Conservation (phyloP, 2,797 vertebrate species). For the Rhinophrynus dorsalis region DNA sequence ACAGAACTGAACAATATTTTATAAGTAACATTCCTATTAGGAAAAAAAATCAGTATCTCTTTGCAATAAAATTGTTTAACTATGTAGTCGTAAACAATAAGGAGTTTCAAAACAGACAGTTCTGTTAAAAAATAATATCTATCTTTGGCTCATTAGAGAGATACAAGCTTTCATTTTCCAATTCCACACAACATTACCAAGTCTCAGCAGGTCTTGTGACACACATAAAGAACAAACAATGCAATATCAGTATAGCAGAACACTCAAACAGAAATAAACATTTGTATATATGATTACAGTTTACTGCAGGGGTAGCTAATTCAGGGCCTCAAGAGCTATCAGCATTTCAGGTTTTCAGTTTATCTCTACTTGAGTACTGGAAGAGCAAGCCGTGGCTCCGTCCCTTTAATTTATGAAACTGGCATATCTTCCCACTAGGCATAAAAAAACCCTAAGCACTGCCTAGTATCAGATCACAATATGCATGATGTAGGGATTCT, state of each 20-base stretch:
- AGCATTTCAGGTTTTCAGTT: too few relatives aligned
- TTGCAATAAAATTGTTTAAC: slow-evolving; percentile 13
- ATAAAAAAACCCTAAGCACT: too few relatives aligned
- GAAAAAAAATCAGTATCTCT: slow-evolving; percentile 9
- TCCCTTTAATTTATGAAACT: too few relatives aligned
- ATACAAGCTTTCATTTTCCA: slow-evolving; percentile 3
- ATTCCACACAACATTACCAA: neutral
- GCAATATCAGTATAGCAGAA: too few relatives aligned
- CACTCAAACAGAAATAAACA: too few relatives aligned
- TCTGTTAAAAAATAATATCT: slow-evolving; percentile 6
- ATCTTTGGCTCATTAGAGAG: slow-evolving; percentile 22
- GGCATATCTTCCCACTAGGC: too few relatives aligned
- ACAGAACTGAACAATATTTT: neutral
- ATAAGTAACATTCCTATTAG: neutral
- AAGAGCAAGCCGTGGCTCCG: neutral
- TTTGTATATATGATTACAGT: too few relatives aligned
- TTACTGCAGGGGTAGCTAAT: too few relatives aligned
- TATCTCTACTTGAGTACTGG: neutral
- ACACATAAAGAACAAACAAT: neutral
- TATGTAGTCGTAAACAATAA: slow-evolving; percentile 3
- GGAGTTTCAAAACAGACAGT: slow-evolving; percentile 11
- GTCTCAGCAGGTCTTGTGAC: neutral
- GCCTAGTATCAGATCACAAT: too few relatives aligned
- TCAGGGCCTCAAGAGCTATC: too few relatives aligned
- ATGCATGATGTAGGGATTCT: too few relatives aligned